A percentile compares a stretch with the other conserved stretches of the same genome.
Evolutionary conservation across 2,888 invertebrate species (phyloP).

Genomic region (Hirtodrosophila confusa): DNA sequence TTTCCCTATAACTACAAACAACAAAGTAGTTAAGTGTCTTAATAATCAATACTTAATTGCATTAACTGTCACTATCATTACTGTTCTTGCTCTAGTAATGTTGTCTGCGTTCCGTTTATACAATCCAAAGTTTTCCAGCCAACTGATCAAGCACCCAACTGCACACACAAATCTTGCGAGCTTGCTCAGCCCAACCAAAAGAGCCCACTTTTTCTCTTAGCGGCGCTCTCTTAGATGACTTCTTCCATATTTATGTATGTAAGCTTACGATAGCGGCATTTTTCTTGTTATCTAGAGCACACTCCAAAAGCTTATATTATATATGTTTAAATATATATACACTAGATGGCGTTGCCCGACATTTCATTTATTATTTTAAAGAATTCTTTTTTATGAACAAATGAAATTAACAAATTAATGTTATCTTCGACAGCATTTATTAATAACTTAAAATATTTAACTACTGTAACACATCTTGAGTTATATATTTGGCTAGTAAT

Average conservation of each 20-base stretch:
- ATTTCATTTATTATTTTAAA: no score
- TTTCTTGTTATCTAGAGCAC: conserved; percentile 12
- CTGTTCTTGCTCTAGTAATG: background rate
- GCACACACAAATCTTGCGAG: conserved; percentile 16
- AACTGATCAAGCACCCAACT: conserved; percentile 48
- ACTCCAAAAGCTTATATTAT: conserved; percentile 3
- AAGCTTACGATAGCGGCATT: conserved; percentile 12
- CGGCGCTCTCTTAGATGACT: background rate
- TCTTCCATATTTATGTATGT: background rate
- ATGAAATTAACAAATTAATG: no score
- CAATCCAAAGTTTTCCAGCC: conserved; percentile 60
- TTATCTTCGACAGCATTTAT: no score
- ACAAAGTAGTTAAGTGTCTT: background rate
- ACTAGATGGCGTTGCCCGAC: no score
- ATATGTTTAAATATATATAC: no score
- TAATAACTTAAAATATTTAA: no score
- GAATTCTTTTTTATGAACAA: no score
- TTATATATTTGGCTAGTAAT: no score
- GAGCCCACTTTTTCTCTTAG: conserved; percentile 19
- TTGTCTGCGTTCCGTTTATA: conserved; percentile 14
- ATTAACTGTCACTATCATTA: conserved; percentile 19
- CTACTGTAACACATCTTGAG: no score
- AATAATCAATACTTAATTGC: conserved; percentile 15
- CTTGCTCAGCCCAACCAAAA: conserved; percentile 31
- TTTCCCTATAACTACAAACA: background rate